Evolutionary conservation across 2,888 invertebrate species (phyloP).

Genomic region (Acholoe squamosa): DNA sequence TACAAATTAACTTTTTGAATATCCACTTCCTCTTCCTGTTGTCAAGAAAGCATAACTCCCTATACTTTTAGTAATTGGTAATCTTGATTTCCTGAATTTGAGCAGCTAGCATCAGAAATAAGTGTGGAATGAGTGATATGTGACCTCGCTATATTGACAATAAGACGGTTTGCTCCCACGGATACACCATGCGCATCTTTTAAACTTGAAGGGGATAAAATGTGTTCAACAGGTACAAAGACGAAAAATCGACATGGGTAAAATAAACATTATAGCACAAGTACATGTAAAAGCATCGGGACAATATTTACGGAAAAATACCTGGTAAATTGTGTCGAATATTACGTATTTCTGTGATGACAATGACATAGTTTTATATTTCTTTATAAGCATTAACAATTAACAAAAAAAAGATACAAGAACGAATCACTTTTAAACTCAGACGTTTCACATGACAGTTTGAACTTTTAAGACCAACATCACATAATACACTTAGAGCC

Average conservation of each 20-base stretch:
- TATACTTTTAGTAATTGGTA: too few species aligned
- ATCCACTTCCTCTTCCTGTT: too few species aligned
- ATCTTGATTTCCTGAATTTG: too few species aligned
- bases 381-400: neutral
- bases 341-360: conserved; percentile 3
- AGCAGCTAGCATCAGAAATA: neutral
- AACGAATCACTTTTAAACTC: neutral
- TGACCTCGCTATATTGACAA: neutral
- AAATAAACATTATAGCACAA: neutral
- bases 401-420: neutral
- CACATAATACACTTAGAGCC: neutral
- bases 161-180: conserved; percentile 6
- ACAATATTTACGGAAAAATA: neutral
- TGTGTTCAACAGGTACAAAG: neutral
- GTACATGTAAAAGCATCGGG: neutral
- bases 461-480: neutral
- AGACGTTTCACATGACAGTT: neutral
- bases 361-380: neutral
- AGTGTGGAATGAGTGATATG: neutral
- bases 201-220: neutral
- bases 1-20: too few species aligned
- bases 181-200: conserved; percentile 12
- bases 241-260: neutral
- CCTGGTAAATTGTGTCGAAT: conserved; percentile 6
- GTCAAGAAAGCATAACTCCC: too few species aligned